Evolutionary conservation across 2,797 vertebrate genomes (phyloP).

Genomic region (Tragelaphus oryx): DNA sequence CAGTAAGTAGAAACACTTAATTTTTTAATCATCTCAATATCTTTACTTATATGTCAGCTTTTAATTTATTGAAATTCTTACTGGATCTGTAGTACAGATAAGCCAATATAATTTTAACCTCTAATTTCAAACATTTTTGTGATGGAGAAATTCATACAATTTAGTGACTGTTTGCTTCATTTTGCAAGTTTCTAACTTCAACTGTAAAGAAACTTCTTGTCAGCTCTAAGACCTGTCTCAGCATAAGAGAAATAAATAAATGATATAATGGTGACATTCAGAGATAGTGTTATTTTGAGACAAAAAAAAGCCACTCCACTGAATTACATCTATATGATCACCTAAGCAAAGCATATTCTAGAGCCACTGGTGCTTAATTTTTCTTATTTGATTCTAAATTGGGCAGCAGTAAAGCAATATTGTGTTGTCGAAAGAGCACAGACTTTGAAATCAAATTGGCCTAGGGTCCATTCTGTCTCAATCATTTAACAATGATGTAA

Average conservation of each 20-base stretch:
- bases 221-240: background rate
- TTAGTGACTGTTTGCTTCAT: background rate
- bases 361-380: background rate
- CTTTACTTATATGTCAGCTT: background rate
- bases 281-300: background rate
- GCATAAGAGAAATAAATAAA: background rate
- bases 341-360: background rate
- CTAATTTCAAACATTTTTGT: background rate
- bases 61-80: background rate
- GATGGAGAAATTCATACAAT: background rate
- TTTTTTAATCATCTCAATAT: background rate
- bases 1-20: background rate
- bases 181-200: slow-evolving; percentile 1
- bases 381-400: background rate
- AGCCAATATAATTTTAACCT: background rate
- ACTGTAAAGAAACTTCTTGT: background rate
- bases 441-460: background rate
- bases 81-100: background rate
- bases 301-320: background rate
- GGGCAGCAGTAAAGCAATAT: background rate
- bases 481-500: background rate
- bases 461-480: background rate
- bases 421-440: background rate
- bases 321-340: background rate
- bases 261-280: background rate